Conservation (phyloP, 2,113 vertebrate genomes). For the Herpetotheres cachinnans region DNA sequence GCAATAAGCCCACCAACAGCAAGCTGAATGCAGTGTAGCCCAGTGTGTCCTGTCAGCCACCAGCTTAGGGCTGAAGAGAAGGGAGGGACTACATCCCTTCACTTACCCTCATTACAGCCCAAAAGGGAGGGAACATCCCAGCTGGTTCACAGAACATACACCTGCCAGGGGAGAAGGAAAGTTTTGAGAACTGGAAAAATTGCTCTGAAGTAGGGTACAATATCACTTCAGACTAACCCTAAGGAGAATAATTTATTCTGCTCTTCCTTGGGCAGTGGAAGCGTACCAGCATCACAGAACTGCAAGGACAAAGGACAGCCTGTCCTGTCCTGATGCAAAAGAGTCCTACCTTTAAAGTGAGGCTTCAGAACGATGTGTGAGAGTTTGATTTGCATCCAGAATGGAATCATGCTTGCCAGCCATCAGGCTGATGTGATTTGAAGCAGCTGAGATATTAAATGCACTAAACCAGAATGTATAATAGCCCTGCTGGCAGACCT, state of each 20-base stretch:
- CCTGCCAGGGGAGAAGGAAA: not conserved
- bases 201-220: not conserved
- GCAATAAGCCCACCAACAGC: not conserved
- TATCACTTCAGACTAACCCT: not conserved
- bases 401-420: constrained; percentile 52
- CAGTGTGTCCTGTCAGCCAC: not conserved
- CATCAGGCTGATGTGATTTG: constrained; percentile 63
- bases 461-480: constrained; percentile 64
- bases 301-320: constrained; percentile 10
- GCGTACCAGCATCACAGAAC: not conserved
- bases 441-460: constrained; percentile 70
- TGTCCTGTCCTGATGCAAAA: constrained; percentile 48
- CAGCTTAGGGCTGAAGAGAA: not conserved
- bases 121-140: not conserved
- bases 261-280: not conserved
- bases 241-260: not conserved
- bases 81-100: not conserved
- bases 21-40: accelerated
- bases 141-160: not conserved
- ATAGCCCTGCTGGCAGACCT: constrained; percentile 65
- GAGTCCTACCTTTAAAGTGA: constrained; percentile 15
- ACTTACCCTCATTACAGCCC: no score
- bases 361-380: not conserved
- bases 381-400: constrained; percentile 68
- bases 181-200: not conserved